These are phyloP conservation scores for Sebastes baramenuke DNA, from an alignment of 2,797 vertebrate genomes.

Conservation along the genomic window DNA sequence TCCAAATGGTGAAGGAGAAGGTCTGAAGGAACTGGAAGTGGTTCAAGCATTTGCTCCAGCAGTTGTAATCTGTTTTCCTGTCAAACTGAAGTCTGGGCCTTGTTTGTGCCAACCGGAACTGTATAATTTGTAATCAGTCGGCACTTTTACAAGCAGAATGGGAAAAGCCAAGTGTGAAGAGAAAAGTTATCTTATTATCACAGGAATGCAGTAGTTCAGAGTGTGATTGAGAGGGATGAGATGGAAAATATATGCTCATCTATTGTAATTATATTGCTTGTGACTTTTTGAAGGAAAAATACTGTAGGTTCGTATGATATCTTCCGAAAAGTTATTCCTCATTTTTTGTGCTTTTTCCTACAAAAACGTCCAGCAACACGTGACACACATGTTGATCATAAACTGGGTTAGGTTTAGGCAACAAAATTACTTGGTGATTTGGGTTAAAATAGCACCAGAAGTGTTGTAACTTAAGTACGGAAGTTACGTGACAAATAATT, in stretches of 20 bases:
- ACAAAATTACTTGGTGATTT: too few relatives aligned
- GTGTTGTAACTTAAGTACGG: too few relatives aligned
- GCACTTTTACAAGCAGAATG: conserved; percentile 16
- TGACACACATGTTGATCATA: too few relatives aligned
- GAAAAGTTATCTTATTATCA: background rate
- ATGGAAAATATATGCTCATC: background rate
- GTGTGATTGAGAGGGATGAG: background rate
- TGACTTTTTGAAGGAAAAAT: background rate
- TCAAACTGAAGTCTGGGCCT: conserved; percentile 10
- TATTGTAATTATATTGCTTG: background rate
- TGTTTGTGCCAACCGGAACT: conserved; percentile 31
- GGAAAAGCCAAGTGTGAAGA: conserved; percentile 4
- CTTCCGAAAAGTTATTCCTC: too few relatives aligned
- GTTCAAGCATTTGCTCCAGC: conserved; percentile 28
- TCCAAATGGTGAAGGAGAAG: conserved; percentile 33
- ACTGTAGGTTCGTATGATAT: too few relatives aligned
- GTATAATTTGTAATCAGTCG: conserved; percentile 29
- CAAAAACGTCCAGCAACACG: too few relatives aligned
- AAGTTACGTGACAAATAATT: too few relatives aligned
- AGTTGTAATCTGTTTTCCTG: conserved; percentile 47
- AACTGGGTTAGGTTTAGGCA: too few relatives aligned
- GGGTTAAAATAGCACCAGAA: too few relatives aligned
- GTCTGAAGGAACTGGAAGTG: conserved; percentile 18
- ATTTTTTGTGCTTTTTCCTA: too few relatives aligned
- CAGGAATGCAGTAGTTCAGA: background rate